phyloP scores from a whole-genome alignment of 2,888 invertebrate species.

The Lochmaea capreae region DNA sequence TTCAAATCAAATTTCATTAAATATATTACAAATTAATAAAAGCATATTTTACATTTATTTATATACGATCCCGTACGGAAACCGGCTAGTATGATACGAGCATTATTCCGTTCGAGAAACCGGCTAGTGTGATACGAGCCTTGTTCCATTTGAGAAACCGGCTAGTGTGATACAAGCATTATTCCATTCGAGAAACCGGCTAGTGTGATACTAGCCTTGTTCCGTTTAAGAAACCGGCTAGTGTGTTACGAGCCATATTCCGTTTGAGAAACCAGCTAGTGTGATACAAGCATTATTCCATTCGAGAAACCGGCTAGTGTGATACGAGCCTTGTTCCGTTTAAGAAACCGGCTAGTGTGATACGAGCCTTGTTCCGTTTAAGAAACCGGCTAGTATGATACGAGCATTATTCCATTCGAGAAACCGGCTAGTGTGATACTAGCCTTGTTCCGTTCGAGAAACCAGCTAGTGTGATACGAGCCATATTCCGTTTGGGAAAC shows the following conservation, averaged over 20 bases:
- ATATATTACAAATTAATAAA: neutral
- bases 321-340: too few relatives aligned
- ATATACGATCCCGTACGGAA: neutral
- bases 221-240: neutral
- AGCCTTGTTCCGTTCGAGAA: neutral
- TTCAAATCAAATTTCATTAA: too few relatives aligned
- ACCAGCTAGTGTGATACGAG: neutral
- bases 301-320: neutral
- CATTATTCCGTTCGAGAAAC: neutral
- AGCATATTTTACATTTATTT: neutral
- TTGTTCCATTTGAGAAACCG: neutral
- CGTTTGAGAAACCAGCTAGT: neutral
- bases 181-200: neutral
- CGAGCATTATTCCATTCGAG: too few relatives aligned
- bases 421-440: neutral
- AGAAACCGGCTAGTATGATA: neutral
- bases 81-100: neutral
- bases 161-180: neutral
- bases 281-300: neutral
- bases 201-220: neutral
- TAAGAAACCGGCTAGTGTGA: neutral
- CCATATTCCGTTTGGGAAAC: neutral
- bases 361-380: too few relatives aligned
- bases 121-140: neutral
- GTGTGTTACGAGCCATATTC: neutral